Evolutionary conservation across 2,888 invertebrate species (phyloP).

Genomic region (Smittia sp.): DNA sequence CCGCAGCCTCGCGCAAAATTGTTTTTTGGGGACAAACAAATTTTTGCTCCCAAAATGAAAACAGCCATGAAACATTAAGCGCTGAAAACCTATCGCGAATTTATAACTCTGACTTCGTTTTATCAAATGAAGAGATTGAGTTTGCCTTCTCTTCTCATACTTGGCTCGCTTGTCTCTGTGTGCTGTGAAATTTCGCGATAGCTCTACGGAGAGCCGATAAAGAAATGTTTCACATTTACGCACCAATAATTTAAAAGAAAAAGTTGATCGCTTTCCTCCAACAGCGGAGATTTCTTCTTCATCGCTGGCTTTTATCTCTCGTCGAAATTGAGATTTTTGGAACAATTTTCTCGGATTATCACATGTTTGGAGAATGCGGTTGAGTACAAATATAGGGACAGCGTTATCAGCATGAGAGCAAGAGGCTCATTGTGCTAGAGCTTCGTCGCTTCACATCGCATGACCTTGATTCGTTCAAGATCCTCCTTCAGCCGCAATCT

Average conservation of each 20-base stretch:
- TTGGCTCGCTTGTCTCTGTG: not conserved
- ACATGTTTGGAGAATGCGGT: conserved; percentile 1
- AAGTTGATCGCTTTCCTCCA: conserved; percentile 12
- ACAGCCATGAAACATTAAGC: not conserved
- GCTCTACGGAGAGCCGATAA: not conserved
- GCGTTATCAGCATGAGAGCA: conserved; percentile 1
- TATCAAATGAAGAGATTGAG: not conserved
- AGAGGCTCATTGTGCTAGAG: not conserved
- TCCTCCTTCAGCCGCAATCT: conserved; percentile 11
- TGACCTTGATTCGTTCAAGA: conserved; percentile 35
- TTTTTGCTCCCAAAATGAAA: not conserved
- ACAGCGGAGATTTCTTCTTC: not conserved
- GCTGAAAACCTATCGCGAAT: not conserved
- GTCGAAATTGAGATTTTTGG: conserved; percentile 38
- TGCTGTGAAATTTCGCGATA: not conserved
- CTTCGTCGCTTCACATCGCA: not conserved
- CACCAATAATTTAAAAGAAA: conserved; percentile 38
- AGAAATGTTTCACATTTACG: conserved; percentile 31
- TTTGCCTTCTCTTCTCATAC: not conserved
- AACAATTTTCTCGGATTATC: conserved; percentile 36
- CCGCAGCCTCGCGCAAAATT: no score
- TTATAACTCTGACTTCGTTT: not conserved
- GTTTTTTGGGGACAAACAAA: not conserved
- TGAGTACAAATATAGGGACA: conserved; percentile 14
- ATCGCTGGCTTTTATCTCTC: not conserved